Base-by-base conservation (phyloP, 2,888 invertebrate species). In the Caradrina clavipalpis region DNA sequence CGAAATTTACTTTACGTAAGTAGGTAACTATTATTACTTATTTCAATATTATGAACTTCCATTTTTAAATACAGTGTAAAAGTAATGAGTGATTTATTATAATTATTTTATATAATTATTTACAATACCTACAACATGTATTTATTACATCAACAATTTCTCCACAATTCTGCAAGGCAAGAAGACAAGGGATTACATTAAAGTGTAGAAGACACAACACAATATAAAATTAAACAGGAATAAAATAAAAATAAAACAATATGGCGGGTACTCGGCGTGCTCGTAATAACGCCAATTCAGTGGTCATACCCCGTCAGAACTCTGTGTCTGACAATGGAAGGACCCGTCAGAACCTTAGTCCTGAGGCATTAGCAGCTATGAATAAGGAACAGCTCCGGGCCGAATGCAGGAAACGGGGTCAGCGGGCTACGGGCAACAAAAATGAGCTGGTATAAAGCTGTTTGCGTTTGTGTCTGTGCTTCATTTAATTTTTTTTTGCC, bases 391-490 rank as follows among this genome's bases (percentile, higher is more conserved):
- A 97, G 90, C 96, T 97, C 80, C 97, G 97, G 86, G 94, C 95
- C 68, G 97, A 97, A 90, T 97, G 97, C 95, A 96, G 97, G 83
- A 97, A 97, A 94, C 93, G 97, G 86, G 97, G 97, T 82, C 97
- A 97, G 91, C 97, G 97, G 90, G 96, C 97, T 57, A 96, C 97
- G 79, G 97, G 97, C 90, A 97, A 97, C 96, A 97, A 97, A 94
- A 96, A 95, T 83, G 97, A 97, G 96, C 96, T 97, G 97, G 97
- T 97, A 97, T 93, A 91, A 87, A 87, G 89, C 88, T 88, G 91
- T 92, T 91, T 93, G 92, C 88, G 89, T 92, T 90, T 91, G 87
- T 91, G 88, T 89, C 87, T 93, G 90, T 92, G 94, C 94, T 92
- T 93, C 83, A 81, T 89, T 87, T 84, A 85, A 59, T 59, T 84